Evolutionary conservation across 2,113 vertebrate genomes (phyloP), one percentile per base, ranked within the genome.

Genomic region (Okapia johnstoni): DNA sequence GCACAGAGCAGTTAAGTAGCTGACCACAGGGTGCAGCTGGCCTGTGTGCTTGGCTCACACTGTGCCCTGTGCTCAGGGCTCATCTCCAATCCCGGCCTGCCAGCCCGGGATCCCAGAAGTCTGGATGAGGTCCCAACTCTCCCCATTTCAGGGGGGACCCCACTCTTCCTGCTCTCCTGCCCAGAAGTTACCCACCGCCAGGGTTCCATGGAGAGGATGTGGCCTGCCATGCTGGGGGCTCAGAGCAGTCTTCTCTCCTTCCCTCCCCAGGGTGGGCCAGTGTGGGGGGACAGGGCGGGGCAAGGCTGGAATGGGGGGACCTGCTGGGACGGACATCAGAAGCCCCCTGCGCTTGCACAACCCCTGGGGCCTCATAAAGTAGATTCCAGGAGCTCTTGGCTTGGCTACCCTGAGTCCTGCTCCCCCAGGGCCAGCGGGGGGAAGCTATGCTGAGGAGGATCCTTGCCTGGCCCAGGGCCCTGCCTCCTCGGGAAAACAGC

Each of bases 341-440:
- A 83, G 57, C 30, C 52, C 23, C 66, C 66, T 40, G 10, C 1
- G 5, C 21, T 73, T 40, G 36, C 48, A 48, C 26, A 46, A 92
- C 33, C 50, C 80, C 83, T 23, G 40, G 88, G 85, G 93, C 79
- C 96, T 97, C 2, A 2, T 86, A 93, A 96, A 93, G n/a, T 3
- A 1, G 77, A 97, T 95, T 97, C 92, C 95, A 87, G 95, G 86
- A 73, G 12, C 93, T 85, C 60, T 96, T 86, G 85, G 96, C 88
- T n/a, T 26, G 73, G 76, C 60, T 63, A 58, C 66, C 17, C 2
- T 1, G 19, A 40, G 93, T 50, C 85, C 10, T 25, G 81, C 28
- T 80, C 63, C 63, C 81, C 30, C 19, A 52, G 55, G 90, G 70
- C 88, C 23, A 0, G 63, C 17, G 2, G 0, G 2, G 60, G 48